phyloP scores from a whole-genome alignment of 2,888 invertebrate genomes.

The Apamea sordens region DNA sequence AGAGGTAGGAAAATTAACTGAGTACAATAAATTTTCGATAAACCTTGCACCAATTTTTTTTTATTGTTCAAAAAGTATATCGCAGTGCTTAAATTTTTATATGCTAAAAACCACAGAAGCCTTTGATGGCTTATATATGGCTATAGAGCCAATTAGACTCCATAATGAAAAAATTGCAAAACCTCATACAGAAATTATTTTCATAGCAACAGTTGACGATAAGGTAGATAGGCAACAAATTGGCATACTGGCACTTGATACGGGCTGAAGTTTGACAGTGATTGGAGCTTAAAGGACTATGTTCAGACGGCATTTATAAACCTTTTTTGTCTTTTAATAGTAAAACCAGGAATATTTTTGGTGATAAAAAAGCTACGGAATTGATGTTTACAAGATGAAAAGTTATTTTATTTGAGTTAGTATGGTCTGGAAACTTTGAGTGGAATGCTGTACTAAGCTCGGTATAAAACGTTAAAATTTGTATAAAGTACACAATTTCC shows the following conservation, averaged over 20 bases:
- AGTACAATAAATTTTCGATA: background rate
- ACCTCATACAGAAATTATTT: background rate
- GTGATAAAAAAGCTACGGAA: constrained; percentile 1
- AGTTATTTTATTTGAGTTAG: constrained; percentile 16
- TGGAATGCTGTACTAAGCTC: constrained; percentile 19
- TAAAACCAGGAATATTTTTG: background rate
- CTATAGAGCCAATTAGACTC: no score
- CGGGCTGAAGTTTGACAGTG: constrained; percentile 6
- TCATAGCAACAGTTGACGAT: constrained; percentile 7
- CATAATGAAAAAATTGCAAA: background rate
- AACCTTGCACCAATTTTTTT: no score
- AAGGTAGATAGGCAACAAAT: constrained; percentile 4
- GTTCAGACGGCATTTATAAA: background rate
- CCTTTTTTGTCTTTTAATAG: background rate
- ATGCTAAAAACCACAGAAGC: no score
- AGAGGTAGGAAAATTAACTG: no score
- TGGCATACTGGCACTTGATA: constrained; percentile 17
- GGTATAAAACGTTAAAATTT: constrained; percentile 25
- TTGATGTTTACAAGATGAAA: background rate
- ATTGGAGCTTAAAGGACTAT: constrained; percentile 6
- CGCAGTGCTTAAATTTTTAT: no score
- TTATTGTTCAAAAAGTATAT: no score
- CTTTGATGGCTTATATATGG: no score
- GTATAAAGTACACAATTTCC: constrained; percentile 20
- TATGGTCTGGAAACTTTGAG: constrained; percentile 40